phyloP scores from a whole-genome alignment of 1,140 invertebrate genomes.

The Neotoxoptera formosana region DNA sequence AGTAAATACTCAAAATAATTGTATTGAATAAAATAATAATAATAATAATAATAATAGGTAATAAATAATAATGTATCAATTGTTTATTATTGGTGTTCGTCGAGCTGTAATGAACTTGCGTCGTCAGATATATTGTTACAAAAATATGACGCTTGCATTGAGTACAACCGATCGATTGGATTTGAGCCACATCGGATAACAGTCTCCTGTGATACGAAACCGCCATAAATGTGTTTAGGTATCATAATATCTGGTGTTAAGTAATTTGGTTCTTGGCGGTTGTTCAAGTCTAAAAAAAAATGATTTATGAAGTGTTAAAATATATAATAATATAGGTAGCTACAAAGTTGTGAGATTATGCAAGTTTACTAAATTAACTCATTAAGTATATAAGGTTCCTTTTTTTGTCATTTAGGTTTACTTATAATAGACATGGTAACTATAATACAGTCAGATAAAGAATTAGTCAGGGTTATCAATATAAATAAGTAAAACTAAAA shows the following conservation, averaged over 20 bases:
- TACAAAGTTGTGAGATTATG: background rate
- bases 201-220: slow-evolving; percentile 47
- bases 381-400: background rate
- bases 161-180: slow-evolving; percentile 72
- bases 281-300: slow-evolving; percentile 34
- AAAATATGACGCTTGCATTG: slow-evolving; percentile 73
- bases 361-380: background rate
- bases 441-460: background rate
- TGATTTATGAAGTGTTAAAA: background rate
- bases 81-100: slow-evolving; percentile 28
- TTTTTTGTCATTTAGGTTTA: background rate
- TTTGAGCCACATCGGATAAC: slow-evolving; percentile 62
- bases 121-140: slow-evolving; percentile 66
- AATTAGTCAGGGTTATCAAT: background rate
- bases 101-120: slow-evolving; percentile 28
- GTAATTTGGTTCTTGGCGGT: slow-evolving; percentile 42
- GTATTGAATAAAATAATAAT: background rate
- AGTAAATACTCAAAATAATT: background rate
- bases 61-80: slow-evolving; percentile 5
- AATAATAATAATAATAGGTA: background rate
- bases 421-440: background rate
- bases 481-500: background rate
- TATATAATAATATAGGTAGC: background rate
- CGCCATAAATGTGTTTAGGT: slow-evolving; percentile 52
- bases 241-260: background rate